Evolutionary conservation across 1,140 invertebrate species (phyloP), one percentile per base, ranked within the genome.

Genomic region (Macrocentrus cingulum): DNA sequence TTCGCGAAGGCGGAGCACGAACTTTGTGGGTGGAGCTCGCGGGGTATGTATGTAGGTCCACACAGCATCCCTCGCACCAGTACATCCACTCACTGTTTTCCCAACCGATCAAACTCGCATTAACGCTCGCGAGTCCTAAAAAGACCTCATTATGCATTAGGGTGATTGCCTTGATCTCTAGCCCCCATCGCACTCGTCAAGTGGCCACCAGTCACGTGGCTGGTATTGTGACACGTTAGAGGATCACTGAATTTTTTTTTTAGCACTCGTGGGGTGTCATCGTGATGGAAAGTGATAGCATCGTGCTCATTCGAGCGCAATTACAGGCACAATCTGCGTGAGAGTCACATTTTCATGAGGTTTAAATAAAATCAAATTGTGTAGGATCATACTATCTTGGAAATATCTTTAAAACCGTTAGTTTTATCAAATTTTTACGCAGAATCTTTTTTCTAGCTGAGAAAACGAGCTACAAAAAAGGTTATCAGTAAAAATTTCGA

Each of bases 241-340:
- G 39, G 25, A 41, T 22, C 8, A 9, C 50, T 16, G 13, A 2
- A 7, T 37, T 3, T 25, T 15, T 23, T 45, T 15, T 44, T 16
- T 11, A 19, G 42, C 15, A 44, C 23, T 22, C 19, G 8, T 20
- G 36, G 50, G 50, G 50, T 41, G 50, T 52, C 50, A 52, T 52
- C 50, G n/a, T 25, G 37, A 41, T 54, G 5, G 16, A 13, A 54
- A 44, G 44, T 7, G 37, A 42, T 54, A 54, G 39, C 41, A 63
- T 65, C 63, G 48, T 63, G 67, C 44, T 74, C 71, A 65, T 73
- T 71, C 64, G 56, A 67, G 64, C 67, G 63, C 56, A 56, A 71
- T 72, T 74, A 75, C 66, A 42, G 49, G 37, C 54, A 5, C 64
- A 68, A 75, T 72, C 74, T 74, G 70, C 72, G 74, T 75, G 74